Conservation (phyloP, 1,140 invertebrate species). For the Drosophila sucinea region DNA sequence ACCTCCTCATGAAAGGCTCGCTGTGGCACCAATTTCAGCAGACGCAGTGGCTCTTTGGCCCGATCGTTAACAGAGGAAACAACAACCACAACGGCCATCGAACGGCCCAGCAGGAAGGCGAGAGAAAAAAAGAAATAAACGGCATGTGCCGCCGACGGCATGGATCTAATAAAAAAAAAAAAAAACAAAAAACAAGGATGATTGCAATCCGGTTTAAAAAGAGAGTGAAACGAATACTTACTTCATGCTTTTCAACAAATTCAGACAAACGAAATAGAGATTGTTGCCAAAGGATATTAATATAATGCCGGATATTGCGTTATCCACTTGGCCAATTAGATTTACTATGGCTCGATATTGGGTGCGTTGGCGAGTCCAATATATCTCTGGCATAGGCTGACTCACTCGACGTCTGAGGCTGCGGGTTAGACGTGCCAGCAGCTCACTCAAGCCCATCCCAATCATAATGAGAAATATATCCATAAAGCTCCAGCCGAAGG, state of each 20-base stretch:
- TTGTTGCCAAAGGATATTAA: constrained; percentile 76
- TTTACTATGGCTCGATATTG: constrained; percentile 70
- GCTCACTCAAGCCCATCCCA: constrained; percentile 65
- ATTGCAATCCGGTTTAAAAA: neutral
- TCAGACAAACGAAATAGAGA: constrained; percentile 80
- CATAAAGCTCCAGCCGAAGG: constrained; percentile 78
- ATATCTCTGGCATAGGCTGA: constrained; percentile 57
- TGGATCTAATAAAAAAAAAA: constrained; percentile 53
- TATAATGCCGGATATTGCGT: constrained; percentile 68
- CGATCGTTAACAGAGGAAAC: constrained; percentile 86
- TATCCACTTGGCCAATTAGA: constrained; percentile 66
- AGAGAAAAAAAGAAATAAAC: constrained; percentile 88
- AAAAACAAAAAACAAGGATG: neutral
- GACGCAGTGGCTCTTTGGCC: constrained; percentile 84
- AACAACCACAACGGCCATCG: constrained; percentile 85
- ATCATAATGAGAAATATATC: constrained; percentile 74
- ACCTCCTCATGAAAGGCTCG: constrained; percentile 85
- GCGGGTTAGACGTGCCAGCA: constrained; percentile 43
- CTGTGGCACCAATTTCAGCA: constrained; percentile 85
- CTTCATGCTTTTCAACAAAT: constrained; percentile 78
- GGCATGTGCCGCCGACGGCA: constrained; percentile 69
- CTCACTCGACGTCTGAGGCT: constrained; percentile 33
- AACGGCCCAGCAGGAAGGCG: constrained; percentile 84
- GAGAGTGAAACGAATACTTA: constrained; percentile 25
- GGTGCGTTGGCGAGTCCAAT: constrained; percentile 57